These are phyloP conservation scores for Lamellibrachia luymesi DNA, from an alignment of 1,140 invertebrate species.

Conservation along the genomic window DNA sequence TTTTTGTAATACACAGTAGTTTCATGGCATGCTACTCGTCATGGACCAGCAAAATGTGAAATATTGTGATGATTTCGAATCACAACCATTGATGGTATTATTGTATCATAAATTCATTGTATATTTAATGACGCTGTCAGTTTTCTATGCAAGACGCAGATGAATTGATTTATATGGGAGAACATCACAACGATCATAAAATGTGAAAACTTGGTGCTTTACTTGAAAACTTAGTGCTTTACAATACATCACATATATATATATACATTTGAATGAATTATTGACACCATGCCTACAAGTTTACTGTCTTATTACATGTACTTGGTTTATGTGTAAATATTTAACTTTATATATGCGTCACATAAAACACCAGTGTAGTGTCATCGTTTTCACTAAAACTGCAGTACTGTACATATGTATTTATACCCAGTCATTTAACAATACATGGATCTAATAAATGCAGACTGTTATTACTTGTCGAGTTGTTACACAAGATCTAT, in stretches of 20 bases:
- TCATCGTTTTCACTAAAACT: neutral
- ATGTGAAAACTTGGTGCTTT: neutral
- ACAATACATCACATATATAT: neutral
- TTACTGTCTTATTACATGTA: neutral
- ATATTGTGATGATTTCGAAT: neutral
- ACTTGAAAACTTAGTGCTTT: slow-evolving; percentile 1
- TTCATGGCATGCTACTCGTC: neutral
- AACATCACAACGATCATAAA: neutral
- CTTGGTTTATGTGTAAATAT: neutral
- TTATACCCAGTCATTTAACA: neutral
- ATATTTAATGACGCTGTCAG: neutral
- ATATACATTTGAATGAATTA: neutral
- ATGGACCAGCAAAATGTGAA: neutral
- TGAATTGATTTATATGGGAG: neutral
- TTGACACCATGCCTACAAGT: neutral
- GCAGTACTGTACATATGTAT: neutral
- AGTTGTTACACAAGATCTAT: neutral
- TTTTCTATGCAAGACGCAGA: neutral
- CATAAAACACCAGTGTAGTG: neutral
- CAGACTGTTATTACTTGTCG: neutral
- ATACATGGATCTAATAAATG: slow-evolving; percentile 1
- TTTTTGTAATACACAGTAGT: neutral
- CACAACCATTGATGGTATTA: neutral
- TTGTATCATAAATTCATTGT: neutral
- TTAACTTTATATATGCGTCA: neutral